Percentiles rank a stretch among this genome's conserved stretches.
Evolutionary conservation across 2,888 invertebrate species (phyloP).

Genomic region (Eupithecia subumbrata): DNA sequence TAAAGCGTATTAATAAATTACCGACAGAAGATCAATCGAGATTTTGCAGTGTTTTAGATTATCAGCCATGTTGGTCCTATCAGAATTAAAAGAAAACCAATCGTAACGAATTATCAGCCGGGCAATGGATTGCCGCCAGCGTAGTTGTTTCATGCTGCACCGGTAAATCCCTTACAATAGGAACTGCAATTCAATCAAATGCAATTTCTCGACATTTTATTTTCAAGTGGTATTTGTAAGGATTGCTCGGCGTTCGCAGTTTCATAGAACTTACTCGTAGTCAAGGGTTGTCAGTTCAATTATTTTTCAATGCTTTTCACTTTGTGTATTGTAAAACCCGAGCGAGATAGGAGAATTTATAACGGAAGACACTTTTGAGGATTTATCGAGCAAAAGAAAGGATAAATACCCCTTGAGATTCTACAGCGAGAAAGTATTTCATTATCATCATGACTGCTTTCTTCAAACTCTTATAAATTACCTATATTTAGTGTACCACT

Average conservation of each 20-base stretch:
- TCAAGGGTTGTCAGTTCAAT: not conserved
- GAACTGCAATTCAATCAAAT: slow-evolving; percentile 3
- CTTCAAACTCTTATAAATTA: not conserved
- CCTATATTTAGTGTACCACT: not conserved
- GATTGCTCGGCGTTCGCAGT: slow-evolving; percentile 1
- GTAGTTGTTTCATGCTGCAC: not conserved
- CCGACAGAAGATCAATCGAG: not conserved
- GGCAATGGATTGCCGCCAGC: not conserved
- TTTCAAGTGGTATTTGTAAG: slow-evolving; percentile 27
- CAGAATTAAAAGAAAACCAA: not conserved
- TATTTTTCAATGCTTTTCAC: not conserved
- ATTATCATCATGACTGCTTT: not conserved
- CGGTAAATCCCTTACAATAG: slow-evolving; percentile 1
- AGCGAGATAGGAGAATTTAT: not conserved
- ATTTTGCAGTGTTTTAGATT: not conserved
- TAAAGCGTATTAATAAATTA: too few relatives aligned
- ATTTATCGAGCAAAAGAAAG: not conserved
- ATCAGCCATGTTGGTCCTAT: not conserved
- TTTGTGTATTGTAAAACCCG: not conserved
- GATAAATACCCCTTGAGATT: not conserved
- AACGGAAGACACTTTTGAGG: not conserved
- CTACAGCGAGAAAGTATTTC: not conserved
- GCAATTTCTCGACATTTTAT: slow-evolving; percentile 23
- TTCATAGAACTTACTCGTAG: not conserved
- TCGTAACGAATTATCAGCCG: slow-evolving; percentile 3